These are phyloP conservation scores for Umimayanthus kanabou DNA, from an alignment of 92 coral and sea anemone genomes.

Conservation along the genomic window DNA sequence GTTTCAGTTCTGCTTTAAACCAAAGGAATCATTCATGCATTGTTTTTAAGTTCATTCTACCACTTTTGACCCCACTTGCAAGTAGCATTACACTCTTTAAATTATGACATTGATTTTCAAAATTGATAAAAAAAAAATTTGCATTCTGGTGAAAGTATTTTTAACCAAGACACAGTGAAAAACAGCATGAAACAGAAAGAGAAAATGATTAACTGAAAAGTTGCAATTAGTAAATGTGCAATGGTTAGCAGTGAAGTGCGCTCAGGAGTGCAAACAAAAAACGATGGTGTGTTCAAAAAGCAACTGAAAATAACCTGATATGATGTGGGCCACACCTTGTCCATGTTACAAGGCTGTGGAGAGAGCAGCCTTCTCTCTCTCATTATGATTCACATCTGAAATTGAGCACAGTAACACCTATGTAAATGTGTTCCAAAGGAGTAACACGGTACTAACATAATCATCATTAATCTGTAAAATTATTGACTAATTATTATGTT, in stretches of 20 bases:
- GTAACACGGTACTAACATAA: too few species aligned
- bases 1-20: too few species aligned
- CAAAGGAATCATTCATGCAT: too few species aligned
- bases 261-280: slow-evolving; percentile 15
- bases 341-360: slow-evolving; percentile 41
- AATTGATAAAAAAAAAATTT: too few species aligned
- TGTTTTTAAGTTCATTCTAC: too few species aligned
- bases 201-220: background rate
- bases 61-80: too few species aligned
- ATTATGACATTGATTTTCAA: background rate
- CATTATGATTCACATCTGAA: slow-evolving; percentile 47
- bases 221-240: background rate
- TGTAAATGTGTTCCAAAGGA: background rate
- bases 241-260: background rate
- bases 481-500: too few species aligned
- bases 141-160: too few species aligned
- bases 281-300: background rate
- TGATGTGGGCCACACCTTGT: slow-evolving; percentile 22
- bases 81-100: too few species aligned
- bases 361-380: slow-evolving; percentile 32
- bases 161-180: background rate
- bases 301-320: slow-evolving; percentile 45
- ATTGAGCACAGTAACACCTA: slow-evolving; percentile 34
- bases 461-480: background rate
- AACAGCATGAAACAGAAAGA: background rate